A percentile compares a stretch with the other conserved stretches of the same genome.
phyloP scores from a whole-genome alignment of 2,113 vertebrate genomes.

The Nothocercus nigrocapillus region DNA sequence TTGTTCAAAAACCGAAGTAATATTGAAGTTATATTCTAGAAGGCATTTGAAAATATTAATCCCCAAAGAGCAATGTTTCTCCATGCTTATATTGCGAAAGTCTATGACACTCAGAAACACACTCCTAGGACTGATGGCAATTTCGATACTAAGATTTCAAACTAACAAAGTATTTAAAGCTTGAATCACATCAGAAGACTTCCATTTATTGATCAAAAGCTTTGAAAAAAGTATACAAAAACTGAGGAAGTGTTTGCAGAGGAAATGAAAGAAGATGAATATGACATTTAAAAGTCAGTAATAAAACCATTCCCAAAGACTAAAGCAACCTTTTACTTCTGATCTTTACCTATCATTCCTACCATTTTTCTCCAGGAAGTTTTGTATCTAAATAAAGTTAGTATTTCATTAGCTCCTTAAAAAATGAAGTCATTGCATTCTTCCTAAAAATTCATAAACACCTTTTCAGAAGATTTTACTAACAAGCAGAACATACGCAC shows the following conservation, averaged over 20 bases:
- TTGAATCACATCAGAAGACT: background rate
- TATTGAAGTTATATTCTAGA: background rate
- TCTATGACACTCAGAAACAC: background rate
- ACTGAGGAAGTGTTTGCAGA: background rate
- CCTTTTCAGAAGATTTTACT: background rate
- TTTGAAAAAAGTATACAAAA: constrained; percentile 10
- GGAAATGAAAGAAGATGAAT: constrained; percentile 28
- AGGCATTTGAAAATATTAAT: background rate
- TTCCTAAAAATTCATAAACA: background rate
- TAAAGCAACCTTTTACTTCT: background rate
- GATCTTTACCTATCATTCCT: background rate
- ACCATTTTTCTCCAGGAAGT: background rate
- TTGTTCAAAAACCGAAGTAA: background rate
- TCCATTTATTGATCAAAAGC: background rate
- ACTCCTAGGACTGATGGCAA: background rate
- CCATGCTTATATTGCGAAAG: background rate
- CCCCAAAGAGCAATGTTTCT: background rate
- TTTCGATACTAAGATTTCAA: background rate
- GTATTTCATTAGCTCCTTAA: background rate
- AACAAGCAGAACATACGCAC: background rate
- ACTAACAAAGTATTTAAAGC: background rate
- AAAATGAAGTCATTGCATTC: background rate
- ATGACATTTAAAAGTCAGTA: background rate
- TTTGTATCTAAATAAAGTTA: background rate
- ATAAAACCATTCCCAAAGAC: background rate